These are phyloP conservation scores for Zaprionus gabonicus DNA, from an alignment of 1,140 invertebrate species.

Conservation along the genomic window DNA sequence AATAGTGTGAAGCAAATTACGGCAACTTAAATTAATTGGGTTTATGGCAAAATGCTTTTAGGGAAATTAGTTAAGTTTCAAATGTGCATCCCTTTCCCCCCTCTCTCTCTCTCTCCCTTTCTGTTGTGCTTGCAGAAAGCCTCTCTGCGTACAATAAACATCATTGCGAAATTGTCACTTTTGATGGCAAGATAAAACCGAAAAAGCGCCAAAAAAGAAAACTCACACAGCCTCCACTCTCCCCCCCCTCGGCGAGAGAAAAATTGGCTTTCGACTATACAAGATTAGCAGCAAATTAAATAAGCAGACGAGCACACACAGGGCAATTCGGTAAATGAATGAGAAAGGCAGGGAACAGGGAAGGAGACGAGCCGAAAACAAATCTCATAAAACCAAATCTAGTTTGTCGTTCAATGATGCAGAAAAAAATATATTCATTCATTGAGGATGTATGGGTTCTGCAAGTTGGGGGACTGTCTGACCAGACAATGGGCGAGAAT, in stretches of 20 bases:
- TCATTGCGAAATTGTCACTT: conserved; percentile 74
- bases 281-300: conserved; percentile 82
- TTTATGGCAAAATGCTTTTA: conserved; percentile 82
- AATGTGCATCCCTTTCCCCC: conserved; percentile 23
- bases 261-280: conserved; percentile 69
- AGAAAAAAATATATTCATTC: conserved; percentile 79
- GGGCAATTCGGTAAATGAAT: conserved; percentile 46
- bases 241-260: not conserved
- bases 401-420: conserved; percentile 81
- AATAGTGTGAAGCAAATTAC: conserved; percentile 70
- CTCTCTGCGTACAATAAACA: conserved; percentile 39
- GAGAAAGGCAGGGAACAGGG: not conserved
- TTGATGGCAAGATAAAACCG: conserved; percentile 65
- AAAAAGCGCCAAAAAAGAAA: conserved; percentile 31
- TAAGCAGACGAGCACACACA: conserved; percentile 62
- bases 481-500: conserved; percentile 49
- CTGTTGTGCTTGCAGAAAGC: conserved; percentile 15
- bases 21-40: conserved; percentile 81
- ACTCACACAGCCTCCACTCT: not conserved
- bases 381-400: conserved; percentile 82
- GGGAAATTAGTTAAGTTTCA: conserved; percentile 74
- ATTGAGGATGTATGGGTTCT: conserved; percentile 44
- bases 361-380: conserved; percentile 66
- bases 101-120: not conserved
- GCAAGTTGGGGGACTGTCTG: not conserved